Percentiles rank a stretch among this genome's conserved stretches.
Evolutionary conservation across 2,797 vertebrate species (phyloP).

Genomic region (Enoplosus armatus): DNA sequence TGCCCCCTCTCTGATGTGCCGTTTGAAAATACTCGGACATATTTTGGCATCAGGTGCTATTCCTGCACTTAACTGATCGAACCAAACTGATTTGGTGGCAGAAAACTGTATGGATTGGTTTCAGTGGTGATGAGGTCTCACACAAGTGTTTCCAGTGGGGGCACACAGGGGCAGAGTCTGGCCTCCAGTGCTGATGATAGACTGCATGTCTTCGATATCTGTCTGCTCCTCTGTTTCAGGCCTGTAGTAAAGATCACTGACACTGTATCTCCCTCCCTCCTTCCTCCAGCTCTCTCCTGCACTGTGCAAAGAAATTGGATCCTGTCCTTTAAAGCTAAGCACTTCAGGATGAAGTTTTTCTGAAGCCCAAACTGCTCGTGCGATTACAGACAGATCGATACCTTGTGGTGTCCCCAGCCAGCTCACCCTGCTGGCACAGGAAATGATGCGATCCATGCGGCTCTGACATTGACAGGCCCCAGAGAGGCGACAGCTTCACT

Average conservation of each 20-base stretch:
- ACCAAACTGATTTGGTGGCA: slow-evolving; percentile 7
- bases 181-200: slow-evolving; percentile 58
- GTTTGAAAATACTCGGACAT: slow-evolving; percentile 19
- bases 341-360: slow-evolving; percentile 85
- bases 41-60: slow-evolving; percentile 21
- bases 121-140: slow-evolving; percentile 44
- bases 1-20: slow-evolving; percentile 1
- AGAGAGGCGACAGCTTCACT: slow-evolving; percentile 83
- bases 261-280: slow-evolving; percentile 57
- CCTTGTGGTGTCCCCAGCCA: slow-evolving; percentile 76
- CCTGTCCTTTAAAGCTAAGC: slow-evolving; percentile 81
- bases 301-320: slow-evolving; percentile 78
- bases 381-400: slow-evolving; percentile 87
- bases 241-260: slow-evolving; percentile 72
- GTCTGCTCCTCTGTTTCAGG: slow-evolving; percentile 68
- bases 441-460: slow-evolving; percentile 81
- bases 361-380: slow-evolving; percentile 81
- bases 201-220: slow-evolving; percentile 57
- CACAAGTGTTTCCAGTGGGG: slow-evolving; percentile 47
- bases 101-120: slow-evolving; percentile 23
- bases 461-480: slow-evolving; percentile 85
- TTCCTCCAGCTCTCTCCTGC: slow-evolving; percentile 61
- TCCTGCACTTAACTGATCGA: slow-evolving; percentile 19
- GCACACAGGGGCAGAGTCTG: slow-evolving; percentile 39
- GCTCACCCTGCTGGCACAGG: slow-evolving; percentile 81